Conservation (phyloP, 2,888 invertebrate genomes). For the Sarcophaga caerulescens region DNA sequence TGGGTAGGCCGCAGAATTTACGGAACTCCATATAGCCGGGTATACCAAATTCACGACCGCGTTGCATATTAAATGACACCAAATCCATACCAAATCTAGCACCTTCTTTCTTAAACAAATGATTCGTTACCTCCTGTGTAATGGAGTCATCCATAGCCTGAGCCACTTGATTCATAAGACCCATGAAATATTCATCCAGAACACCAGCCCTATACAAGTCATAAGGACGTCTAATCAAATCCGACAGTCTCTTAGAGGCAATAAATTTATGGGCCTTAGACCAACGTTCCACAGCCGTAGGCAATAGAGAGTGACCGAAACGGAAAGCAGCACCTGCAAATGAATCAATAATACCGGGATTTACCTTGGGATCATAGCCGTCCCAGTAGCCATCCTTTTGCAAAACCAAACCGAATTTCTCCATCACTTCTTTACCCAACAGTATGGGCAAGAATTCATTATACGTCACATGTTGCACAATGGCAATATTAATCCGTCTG, state of each 20-base stretch:
- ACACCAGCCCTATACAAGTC: conserved; percentile 95
- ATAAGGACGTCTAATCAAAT: conserved; percentile 93
- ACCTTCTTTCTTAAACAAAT: conserved; percentile 91
- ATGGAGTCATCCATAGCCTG: conserved; percentile 98
- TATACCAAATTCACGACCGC: conserved; percentile 94
- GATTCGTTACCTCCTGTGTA: conserved; percentile 94
- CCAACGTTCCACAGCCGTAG: conserved; percentile 95
- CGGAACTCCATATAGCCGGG: conserved; percentile 97
- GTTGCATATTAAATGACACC: conserved; percentile 95
- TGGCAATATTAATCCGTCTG: conserved; percentile 91
- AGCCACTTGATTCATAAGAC: conserved; percentile 95
- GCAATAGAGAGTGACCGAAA: conserved; percentile 94
- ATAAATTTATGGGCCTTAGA: conserved; percentile 97
- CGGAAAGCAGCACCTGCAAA: conserved; percentile 96
- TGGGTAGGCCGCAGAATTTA: conserved; percentile 93
- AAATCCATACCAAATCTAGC: conserved; percentile 92
- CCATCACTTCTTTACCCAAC: conserved; percentile 94
- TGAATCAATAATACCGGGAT: conserved; percentile 93
- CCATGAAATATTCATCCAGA: conserved; percentile 95
- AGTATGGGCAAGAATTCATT: conserved; percentile 95
- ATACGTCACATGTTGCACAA: conserved; percentile 94
- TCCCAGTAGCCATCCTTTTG: conserved; percentile 87
- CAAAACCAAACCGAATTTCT: conserved; percentile 92
- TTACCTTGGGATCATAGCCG: conserved; percentile 89
- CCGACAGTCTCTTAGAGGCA: conserved; percentile 93